A percentile compares a stretch with the other conserved stretches of the same genome.
phyloP scores from a whole-genome alignment of 92 coral and sea anemone species.

The Montipora capitata region DNA sequence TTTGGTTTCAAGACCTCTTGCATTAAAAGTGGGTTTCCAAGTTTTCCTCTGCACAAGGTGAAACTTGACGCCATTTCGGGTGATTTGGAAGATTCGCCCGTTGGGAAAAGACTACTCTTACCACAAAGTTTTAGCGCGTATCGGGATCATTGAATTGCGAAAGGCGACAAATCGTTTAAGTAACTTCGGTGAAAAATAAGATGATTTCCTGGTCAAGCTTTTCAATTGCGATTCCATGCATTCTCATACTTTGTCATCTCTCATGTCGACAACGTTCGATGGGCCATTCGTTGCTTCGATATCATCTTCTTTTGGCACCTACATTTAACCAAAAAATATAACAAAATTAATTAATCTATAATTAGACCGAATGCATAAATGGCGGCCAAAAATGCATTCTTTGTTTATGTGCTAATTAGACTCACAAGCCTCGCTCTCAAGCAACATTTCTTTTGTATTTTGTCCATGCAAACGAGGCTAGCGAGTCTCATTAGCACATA shows the following conservation, averaged over 20 bases:
- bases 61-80: background rate
- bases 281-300: background rate
- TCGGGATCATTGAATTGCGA: too few relatives aligned
- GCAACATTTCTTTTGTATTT: too few relatives aligned
- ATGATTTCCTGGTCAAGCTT: background rate
- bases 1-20: background rate
- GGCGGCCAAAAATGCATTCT: too few relatives aligned
- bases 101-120: background rate
- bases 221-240: background rate
- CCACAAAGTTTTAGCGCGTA: too few relatives aligned
- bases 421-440: too few relatives aligned
- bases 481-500: too few relatives aligned
- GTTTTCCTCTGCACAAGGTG: background rate
- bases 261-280: background rate
- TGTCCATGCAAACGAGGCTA: too few relatives aligned
- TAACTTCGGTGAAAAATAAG: background rate
- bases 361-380: too few relatives aligned
- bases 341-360: too few relatives aligned
- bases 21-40: background rate
- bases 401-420: too few relatives aligned
- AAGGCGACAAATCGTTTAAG: background rate
- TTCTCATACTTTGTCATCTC: conserved; percentile 19
- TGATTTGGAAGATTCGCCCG: background rate
- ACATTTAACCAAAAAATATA: background rate
- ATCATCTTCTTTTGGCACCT: conserved; percentile 25